Percentiles rank a stretch among this genome's conserved stretches.
Evolutionary conservation across 92 coral and sea anemone species (phyloP).

Genomic region (Pocillopora grandis): DNA sequence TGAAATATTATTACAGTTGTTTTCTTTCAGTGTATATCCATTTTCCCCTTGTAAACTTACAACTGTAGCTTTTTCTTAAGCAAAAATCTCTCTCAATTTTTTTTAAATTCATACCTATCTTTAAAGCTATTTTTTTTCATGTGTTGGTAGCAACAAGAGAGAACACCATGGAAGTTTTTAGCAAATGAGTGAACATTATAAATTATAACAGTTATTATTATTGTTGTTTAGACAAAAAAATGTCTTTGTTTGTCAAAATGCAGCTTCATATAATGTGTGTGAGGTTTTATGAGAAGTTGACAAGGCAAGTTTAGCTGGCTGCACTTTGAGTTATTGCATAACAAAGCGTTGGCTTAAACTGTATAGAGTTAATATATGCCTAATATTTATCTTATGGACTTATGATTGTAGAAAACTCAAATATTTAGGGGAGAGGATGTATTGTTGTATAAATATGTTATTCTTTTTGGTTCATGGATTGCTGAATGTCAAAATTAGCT

Average conservation of each 20-base stretch:
- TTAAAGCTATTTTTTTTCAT: neutral
- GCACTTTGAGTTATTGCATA: neutral
- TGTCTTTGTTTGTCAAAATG: neutral
- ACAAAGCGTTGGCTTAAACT: neutral
- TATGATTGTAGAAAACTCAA: slow-evolving; percentile 16
- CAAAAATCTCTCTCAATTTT: too few species aligned
- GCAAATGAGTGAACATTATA: neutral
- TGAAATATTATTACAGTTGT: neutral
- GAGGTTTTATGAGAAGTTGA: neutral
- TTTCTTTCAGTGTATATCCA: neutral
- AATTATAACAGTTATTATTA: neutral
- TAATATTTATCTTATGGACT: slow-evolving; percentile 27
- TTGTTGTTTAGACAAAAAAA: neutral
- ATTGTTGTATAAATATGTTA: neutral
- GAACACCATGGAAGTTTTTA: neutral
- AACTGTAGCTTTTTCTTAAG: neutral
- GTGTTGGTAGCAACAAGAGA: neutral
- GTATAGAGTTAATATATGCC: slow-evolving; percentile 35
- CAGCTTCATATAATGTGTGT: neutral
- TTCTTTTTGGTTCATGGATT: neutral
- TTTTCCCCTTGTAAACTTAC: too few species aligned
- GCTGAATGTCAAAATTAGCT: neutral
- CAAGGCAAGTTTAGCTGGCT: slow-evolving; percentile 19
- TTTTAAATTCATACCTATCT: neutral
- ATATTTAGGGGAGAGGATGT: neutral